These are phyloP conservation scores for Azemiops feae DNA, from an alignment of 2,113 vertebrate species.

Conservation along the genomic window DNA sequence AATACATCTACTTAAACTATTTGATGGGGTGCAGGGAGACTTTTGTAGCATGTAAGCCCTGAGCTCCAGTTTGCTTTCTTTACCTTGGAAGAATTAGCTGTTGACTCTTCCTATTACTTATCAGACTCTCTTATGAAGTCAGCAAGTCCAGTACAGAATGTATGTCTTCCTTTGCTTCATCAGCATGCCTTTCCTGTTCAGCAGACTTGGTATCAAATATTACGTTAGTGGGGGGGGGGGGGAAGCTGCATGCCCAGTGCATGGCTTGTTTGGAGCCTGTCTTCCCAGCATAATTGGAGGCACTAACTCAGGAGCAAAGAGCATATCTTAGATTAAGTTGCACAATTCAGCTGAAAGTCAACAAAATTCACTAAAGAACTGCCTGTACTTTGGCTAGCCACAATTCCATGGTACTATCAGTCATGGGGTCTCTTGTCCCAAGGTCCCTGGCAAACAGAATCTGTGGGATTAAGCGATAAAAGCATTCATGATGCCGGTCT, in stretches of 20 bases:
- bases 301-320: neutral
- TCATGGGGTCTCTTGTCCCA: neutral
- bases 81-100: slow-evolving; percentile 4
- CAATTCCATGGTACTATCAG: neutral
- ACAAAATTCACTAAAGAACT: neutral
- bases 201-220: slow-evolving; percentile 14
- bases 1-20: too few species aligned
- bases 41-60: neutral
- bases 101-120: neutral
- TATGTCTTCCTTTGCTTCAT: slow-evolving; percentile 11
- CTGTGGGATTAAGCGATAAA: neutral
- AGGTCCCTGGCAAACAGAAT: neutral
- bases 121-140: slow-evolving; percentile 3
- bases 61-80: neutral
- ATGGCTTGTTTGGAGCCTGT: neutral
- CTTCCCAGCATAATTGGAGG: neutral
- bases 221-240: neutral
- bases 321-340: slow-evolving; percentile 15
- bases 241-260: neutral
- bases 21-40: neutral
- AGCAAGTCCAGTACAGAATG: slow-evolving; percentile 21
- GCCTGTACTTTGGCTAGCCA: neutral
- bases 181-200: neutral
- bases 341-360: slow-evolving; percentile 11
- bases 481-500: neutral